Evolutionary conservation across 2,888 invertebrate species (phyloP).

Genomic region (Lasioglossum leucozonium): DNA sequence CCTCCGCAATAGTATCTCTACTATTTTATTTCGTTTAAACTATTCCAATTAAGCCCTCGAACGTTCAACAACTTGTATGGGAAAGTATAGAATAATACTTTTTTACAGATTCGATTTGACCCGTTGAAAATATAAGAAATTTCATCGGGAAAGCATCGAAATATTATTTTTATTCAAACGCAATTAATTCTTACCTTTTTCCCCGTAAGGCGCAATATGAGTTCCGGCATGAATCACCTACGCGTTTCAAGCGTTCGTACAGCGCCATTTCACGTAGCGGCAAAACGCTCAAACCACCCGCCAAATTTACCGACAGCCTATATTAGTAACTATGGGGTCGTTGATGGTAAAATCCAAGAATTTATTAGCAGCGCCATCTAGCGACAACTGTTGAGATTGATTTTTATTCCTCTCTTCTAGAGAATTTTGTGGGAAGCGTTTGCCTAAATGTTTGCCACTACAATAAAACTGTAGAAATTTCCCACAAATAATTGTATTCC

Average conservation of each 20-base stretch:
- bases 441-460: not conserved
- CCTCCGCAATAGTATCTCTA: no score
- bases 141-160: no score
- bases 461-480: not conserved
- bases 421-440: no score
- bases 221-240: not conserved
- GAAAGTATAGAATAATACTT: not conserved
- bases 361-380: no score
- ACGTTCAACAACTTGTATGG: no score
- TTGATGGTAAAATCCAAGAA: no score
- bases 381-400: no score
- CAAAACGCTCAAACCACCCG: not conserved
- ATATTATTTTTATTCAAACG: not conserved
- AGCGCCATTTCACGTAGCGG: no score
- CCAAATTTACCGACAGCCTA: not conserved
- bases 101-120: not conserved
- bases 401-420: no score
- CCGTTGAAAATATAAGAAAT: not conserved
- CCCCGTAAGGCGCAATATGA: no score
- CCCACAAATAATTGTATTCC: not conserved
- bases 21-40: not conserved
- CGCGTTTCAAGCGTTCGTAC: not conserved
- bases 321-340: no score
- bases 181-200: not conserved
- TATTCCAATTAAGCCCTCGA: not conserved